Base-by-base conservation (phyloP, 2,113 vertebrate genomes). In the Cheilinus undulatus region DNA sequence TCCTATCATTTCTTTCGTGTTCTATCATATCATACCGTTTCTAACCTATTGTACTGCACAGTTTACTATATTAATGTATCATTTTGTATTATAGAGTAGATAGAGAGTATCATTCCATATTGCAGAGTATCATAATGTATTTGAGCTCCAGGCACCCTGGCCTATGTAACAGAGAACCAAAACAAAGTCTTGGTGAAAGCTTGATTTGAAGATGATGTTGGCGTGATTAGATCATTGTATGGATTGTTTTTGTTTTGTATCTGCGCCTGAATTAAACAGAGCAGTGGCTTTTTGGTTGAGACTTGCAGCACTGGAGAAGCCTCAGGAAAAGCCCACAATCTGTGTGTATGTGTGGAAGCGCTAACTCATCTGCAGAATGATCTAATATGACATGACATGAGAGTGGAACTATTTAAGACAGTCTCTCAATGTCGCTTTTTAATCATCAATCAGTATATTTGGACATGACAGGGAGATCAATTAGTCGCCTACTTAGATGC, bases 401-500 rank as follows among this genome's bases (percentile, higher is more conserved):
- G 48, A 56, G 69, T 77, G 78, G 66, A 76, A 86, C 85, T 65
- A 53, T 78, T 80, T 57, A 70, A 84, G 80, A 82, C 82, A 30
- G 64, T 79, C 86, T 78, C 82, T 76, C 75, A 53, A 27, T 61
- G 78, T 71, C 66, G 12, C 7, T 22, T 78, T 82, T 76, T 34
- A 46, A 78, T 86, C 77, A 89, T 86, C 82, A 82, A 75, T 90
- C 80, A 85, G 80, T 49, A 60, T 19, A 66, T 84, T 76, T 70
- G 79, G 83, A 87, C 71, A 56, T 83, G 81, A 82, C 75, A 53
- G 36, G 56, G 22, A 54, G 73, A 78, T 86, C 81, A 86, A 87
- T 89, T 89, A 88, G 71, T 63, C 73, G 77, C 70, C 83, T 82
- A 23, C 82, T 89, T 86, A 81, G 69, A 87, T 76, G 71, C 78